Evolutionary conservation across 2,113 vertebrate species (phyloP), one percentile per base, ranked within the genome.

Genomic region (Alligator sinensis): DNA sequence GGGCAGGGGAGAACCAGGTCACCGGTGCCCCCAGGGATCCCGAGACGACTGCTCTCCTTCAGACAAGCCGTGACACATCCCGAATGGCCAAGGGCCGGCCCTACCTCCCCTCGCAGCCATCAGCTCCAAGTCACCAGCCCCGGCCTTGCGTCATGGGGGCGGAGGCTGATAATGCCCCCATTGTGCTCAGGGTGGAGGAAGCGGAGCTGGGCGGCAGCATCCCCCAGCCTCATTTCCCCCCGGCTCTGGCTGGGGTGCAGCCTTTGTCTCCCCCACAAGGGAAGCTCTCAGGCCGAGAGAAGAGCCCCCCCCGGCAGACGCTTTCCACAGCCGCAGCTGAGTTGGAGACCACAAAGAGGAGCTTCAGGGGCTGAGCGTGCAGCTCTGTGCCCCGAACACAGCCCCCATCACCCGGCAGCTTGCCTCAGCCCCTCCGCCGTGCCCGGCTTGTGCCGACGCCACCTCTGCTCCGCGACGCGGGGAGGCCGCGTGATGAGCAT

Each of bases 61-160:
- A 34, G 34, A 34, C 34, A 34, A 34, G 4, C 34, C 34, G 34
- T 34, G 34, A 34, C 34, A 34, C 34, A 34, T 34, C 34, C 34
- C 34, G 34, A 34, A 34, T 34, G 34, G 34, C 34, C 34, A 7
- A 11, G 63, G 66, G 66, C 66, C 10, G 66, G 66, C 66, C n/a
- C 66, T 30, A 27, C 30, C 64, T 4, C 11, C 16, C 66, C 19
- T 9, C 2, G 4, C 34, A 34, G 34, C 34, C 4, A 4, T 34
- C 34, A 34, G 34, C 34, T 34, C 34, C 34, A 3, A 6, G 19
- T 24, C n/a, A 14, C 16, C 58, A 15, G 59, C 19, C 17, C 14
- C 0, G 0, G 75, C 59, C 80, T 64, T 22, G 0, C 1, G 30
- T 6, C 28, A 0, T 3, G 5, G 1, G 1, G 13, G 62, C 2